These are phyloP conservation scores for Melanotaenia nigrans DNA, from an alignment of 2,797 vertebrate species.

Conservation along the genomic window DNA sequence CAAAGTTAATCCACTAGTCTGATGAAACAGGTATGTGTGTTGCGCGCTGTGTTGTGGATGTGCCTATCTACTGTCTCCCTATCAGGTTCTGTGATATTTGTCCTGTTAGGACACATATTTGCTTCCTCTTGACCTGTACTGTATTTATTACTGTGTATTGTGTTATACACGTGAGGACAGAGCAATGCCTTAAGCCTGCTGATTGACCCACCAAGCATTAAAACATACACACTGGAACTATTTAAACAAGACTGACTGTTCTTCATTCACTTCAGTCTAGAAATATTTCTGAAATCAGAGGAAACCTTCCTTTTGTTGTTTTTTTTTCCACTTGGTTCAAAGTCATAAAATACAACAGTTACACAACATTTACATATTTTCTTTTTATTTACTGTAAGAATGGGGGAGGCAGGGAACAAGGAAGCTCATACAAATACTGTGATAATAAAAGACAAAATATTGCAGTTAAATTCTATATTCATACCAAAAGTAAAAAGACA, in stretches of 20 bases:
- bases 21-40: constrained; percentile 26
- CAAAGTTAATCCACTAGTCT: constrained; percentile 10
- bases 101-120: constrained; percentile 54
- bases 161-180: constrained; percentile 65
- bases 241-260: constrained; percentile 35
- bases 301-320: background rate
- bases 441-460: constrained; percentile 76
- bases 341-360: constrained; percentile 3
- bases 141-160: constrained; percentile 77
- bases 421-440: constrained; percentile 79
- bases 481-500: constrained; percentile 75
- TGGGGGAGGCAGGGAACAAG: constrained; percentile 36
- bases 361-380: background rate
- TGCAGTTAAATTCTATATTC: constrained; percentile 75
- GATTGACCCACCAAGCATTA: constrained; percentile 73
- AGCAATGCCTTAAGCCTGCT: constrained; percentile 83
- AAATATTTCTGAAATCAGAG: background rate
- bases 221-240: constrained; percentile 84
- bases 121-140: constrained; percentile 68
- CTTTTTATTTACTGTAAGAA: constrained; percentile 82
- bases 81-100: constrained; percentile 48
- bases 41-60: constrained; percentile 51
- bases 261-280: background rate
- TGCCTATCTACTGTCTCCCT: constrained; percentile 61
- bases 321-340: background rate